These are phyloP conservation scores for Perdita meconis DNA, from an alignment of 2,888 invertebrate genomes.

Conservation along the genomic window DNA sequence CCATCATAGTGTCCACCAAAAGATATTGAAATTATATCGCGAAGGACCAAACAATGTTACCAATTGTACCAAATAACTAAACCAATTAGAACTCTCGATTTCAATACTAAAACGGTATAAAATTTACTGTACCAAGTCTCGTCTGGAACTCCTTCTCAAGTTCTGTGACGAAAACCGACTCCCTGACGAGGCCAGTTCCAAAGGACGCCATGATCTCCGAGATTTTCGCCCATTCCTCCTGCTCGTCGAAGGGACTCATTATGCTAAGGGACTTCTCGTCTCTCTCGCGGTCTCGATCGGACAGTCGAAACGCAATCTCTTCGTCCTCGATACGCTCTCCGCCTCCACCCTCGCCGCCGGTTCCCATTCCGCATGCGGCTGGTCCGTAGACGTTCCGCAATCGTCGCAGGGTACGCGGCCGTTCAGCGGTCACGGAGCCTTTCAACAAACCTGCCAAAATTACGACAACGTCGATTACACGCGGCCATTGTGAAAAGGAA, in stretches of 20 bases:
- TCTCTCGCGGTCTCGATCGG: constrained; percentile 82
- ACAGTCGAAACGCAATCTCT: constrained; percentile 77
- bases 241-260: constrained; percentile 95
- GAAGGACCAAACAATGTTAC: no score
- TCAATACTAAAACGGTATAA: no score
- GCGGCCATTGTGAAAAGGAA: neutral
- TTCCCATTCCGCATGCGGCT: constrained; percentile 81
- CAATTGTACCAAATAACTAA: no score
- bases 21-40: no score
- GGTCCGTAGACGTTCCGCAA: constrained; percentile 89
- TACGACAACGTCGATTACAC: constrained; percentile 16
- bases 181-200: constrained; percentile 92
- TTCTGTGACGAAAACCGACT: constrained; percentile 91
- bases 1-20: no score
- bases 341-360: constrained; percentile 81
- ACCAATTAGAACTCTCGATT: no score
- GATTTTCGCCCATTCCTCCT: constrained; percentile 98
- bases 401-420: constrained; percentile 91
- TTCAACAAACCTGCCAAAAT: constrained; percentile 90
- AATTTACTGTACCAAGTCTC: constrained; percentile 86
- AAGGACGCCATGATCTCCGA: constrained; percentile 98
- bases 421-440: constrained; percentile 91
- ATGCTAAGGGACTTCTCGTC: constrained; percentile 86
- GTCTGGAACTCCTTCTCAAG: constrained; percentile 92
- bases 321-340: constrained; percentile 81